Percentiles rank a stretch among this genome's conserved stretches.
Evolutionary conservation across 2,113 vertebrate genomes (phyloP).

Genomic region (Odocoileus hemionus): DNA sequence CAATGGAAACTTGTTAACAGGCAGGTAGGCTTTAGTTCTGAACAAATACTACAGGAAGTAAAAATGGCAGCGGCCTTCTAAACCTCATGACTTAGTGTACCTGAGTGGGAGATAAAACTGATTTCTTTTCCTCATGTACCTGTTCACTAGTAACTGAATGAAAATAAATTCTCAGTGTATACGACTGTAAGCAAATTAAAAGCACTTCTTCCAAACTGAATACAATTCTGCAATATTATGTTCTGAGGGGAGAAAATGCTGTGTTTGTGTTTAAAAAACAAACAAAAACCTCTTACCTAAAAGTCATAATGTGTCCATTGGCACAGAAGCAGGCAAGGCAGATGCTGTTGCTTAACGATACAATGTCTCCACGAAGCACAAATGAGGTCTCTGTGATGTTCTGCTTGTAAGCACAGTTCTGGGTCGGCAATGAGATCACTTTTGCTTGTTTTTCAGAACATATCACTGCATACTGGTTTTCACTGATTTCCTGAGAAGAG

Average conservation of each 20-base stretch:
- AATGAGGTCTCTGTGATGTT: slow-evolving; percentile 98
- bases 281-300: slow-evolving; percentile 87
- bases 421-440: slow-evolving; percentile 94
- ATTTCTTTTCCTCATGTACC: background rate
- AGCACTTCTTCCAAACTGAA: background rate
- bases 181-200: background rate
- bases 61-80: background rate
- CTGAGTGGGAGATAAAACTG: background rate
- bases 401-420: slow-evolving; percentile 96
- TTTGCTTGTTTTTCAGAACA: slow-evolving; percentile 99
- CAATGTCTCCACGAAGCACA: slow-evolving; percentile 94
- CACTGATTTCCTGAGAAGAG: slow-evolving; percentile 94
- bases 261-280: background rate
- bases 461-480: slow-evolving; percentile 96
- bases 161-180: background rate
- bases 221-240: background rate
- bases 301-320: slow-evolving; percentile 99
- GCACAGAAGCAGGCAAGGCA: slow-evolving; percentile 98
- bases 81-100: background rate
- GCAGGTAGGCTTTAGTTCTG: background rate
- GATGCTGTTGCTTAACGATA: slow-evolving; percentile 89
- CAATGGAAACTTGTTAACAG: slow-evolving; percentile 53
- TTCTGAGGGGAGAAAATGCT: background rate
- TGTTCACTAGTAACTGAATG: background rate
- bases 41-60: background rate